Evolutionary conservation across 2,113 vertebrate genomes (phyloP), one percentile per base, ranked within the genome.

Genomic region (Columba janthina): DNA sequence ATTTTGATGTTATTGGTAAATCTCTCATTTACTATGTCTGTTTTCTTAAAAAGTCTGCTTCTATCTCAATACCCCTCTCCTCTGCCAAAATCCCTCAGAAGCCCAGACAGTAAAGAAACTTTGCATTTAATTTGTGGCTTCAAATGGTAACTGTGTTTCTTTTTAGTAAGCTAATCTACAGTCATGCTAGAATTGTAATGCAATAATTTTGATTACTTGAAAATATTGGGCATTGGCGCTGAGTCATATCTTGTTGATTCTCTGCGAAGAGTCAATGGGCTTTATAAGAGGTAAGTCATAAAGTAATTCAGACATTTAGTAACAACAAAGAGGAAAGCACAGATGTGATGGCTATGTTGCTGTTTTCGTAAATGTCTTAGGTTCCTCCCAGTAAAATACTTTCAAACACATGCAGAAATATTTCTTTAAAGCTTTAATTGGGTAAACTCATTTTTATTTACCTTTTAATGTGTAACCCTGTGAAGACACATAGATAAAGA

Each of bases 381-480:
- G 15, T 90, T 74, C 31, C 5, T 85, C 21, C 18, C 15, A 48
- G 38, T 65, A 54, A 79, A 90, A 58, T 82, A 67, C 44, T 86
- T 94, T 92, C 78, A 64, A 86, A 73, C 64, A 42, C 8, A 3
- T 66, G 24, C 64, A 71, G 40, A 60, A 53, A 48, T 88, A 64
- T 21, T 96, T 88, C 7, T 84, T 34, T 58, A 71, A 94, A 93
- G 20, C 16, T 95, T 81, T 70, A 16, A 92, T 79, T 90, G 65
- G 44, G 31, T 78, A 92, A 96, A 80, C 24, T 16, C 6, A 66
- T 69, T 90, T 89, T 89, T 94, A 29, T 79, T 89, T 96, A 61
- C 82, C 60, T 88, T 90, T 93, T 91, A 93, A 95, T 8, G 2
- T 64, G 62, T 82, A 93, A 48, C 62, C 28, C 50, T 87, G 15